Evolutionary conservation across 2,888 invertebrate species (phyloP).

Genomic region (Pachymerium ferrugineum): DNA sequence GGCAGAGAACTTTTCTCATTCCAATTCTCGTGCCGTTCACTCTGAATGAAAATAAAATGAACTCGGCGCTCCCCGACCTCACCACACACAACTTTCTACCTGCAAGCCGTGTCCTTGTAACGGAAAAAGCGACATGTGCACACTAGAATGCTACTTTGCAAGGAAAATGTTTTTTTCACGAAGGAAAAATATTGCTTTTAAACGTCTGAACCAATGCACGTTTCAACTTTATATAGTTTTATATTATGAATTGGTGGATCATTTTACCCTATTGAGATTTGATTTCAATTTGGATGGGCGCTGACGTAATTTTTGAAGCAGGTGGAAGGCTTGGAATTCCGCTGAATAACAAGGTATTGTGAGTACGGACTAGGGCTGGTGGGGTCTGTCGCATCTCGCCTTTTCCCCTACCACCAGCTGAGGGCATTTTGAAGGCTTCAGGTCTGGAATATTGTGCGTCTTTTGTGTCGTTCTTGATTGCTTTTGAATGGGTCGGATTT

Average conservation of each 20-base stretch:
- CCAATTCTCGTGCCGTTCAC: neutral
- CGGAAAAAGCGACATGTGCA: neutral
- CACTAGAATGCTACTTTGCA: no score
- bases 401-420: conserved; percentile 13
- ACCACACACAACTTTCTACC: neutral
- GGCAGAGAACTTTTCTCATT: neutral
- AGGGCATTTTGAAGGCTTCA: conserved; percentile 9
- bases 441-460: neutral
- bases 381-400: neutral
- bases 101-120: neutral
- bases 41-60: conserved; percentile 13
- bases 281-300: neutral
- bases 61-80: neutral
- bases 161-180: no score
- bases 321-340: conserved; percentile 7
- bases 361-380: neutral
- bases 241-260: no score
- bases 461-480: neutral
- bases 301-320: neutral
- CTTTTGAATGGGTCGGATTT: conserved; percentile 8
- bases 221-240: no score
- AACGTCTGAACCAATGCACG: no score
- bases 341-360: neutral
- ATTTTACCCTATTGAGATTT: no score
- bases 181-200: no score